These are phyloP conservation scores for Leptopilina drosophilae DNA, from an alignment of 2,888 invertebrate genomes.

Conservation along the genomic window DNA sequence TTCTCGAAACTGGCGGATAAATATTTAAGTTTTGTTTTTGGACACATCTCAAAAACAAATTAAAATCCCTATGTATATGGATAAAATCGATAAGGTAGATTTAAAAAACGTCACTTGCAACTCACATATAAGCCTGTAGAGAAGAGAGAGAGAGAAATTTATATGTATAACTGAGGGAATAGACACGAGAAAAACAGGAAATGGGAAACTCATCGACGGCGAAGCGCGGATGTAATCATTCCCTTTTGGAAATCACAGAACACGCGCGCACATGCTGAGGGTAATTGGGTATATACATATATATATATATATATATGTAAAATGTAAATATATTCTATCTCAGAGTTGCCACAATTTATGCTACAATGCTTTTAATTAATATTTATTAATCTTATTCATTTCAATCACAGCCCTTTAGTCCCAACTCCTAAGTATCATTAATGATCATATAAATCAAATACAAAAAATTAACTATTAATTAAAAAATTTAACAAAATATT, in stretches of 20 bases:
- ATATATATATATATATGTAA: too few species aligned
- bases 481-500: too few species aligned
- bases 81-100: neutral
- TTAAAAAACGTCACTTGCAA: constrained; percentile 8
- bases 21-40: too few species aligned
- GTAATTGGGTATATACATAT: constrained; percentile 24
- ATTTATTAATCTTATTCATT: too few species aligned
- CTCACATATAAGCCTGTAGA: neutral
- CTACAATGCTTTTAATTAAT: too few species aligned
- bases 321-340: too few species aligned
- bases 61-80: neutral
- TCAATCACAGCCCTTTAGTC: too few species aligned
- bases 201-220: constrained; percentile 33
- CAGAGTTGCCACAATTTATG: too few species aligned
- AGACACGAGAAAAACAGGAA: constrained; percentile 25
- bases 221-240: constrained; percentile 31
- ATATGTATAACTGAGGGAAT: neutral
- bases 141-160: neutral
- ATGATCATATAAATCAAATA: too few species aligned
- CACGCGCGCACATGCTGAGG: constrained; percentile 6
- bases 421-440: too few species aligned
- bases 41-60: neutral
- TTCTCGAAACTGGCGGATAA: too few species aligned
- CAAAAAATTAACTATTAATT: too few species aligned
- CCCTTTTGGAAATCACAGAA: constrained; percentile 14